Evolutionary conservation across 2,797 vertebrate genomes (phyloP).

Genomic region (Telmatherina bonti): DNA sequence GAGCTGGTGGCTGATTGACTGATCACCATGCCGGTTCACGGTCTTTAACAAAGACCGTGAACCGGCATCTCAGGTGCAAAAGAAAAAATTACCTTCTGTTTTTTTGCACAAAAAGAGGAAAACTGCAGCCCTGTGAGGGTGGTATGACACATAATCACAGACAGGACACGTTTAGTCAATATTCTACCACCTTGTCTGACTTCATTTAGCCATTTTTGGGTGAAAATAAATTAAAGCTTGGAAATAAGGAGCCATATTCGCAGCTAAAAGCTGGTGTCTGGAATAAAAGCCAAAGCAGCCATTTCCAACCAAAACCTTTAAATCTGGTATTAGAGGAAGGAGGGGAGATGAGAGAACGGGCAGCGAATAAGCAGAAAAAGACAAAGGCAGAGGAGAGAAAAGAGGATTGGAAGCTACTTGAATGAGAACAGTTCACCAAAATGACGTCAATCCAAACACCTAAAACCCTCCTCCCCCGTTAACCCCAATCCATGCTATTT

Average conservation of each 20-base stretch:
- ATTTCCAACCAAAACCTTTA: neutral
- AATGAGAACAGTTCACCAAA: slow-evolving; percentile 37
- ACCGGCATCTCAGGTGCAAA: neutral
- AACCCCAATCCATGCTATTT: slow-evolving; percentile 71
- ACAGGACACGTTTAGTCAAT: neutral
- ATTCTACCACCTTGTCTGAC: neutral
- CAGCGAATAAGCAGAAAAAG: neutral
- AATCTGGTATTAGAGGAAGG: rapidly evolving
- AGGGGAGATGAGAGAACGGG: neutral
- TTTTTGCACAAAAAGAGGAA: neutral
- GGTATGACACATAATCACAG: neutral
- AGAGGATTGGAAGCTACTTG: slow-evolving; percentile 18
- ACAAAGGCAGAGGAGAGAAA: neutral
- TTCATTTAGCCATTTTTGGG: neutral
- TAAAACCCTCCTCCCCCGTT: slow-evolving; percentile 38
- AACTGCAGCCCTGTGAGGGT: too few relatives aligned
- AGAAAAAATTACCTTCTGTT: neutral
- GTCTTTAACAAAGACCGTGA: neutral
- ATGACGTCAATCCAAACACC: slow-evolving; percentile 68
- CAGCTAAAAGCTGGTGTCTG: rapidly evolving
- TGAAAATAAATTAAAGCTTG: rapidly evolving
- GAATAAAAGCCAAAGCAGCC: neutral
- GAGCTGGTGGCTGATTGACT: slow-evolving; percentile 9
- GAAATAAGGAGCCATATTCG: neutral
- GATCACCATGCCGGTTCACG: neutral